Evolutionary conservation across 2,888 invertebrate genomes (phyloP).

Genomic region (Dasypolia templi): DNA sequence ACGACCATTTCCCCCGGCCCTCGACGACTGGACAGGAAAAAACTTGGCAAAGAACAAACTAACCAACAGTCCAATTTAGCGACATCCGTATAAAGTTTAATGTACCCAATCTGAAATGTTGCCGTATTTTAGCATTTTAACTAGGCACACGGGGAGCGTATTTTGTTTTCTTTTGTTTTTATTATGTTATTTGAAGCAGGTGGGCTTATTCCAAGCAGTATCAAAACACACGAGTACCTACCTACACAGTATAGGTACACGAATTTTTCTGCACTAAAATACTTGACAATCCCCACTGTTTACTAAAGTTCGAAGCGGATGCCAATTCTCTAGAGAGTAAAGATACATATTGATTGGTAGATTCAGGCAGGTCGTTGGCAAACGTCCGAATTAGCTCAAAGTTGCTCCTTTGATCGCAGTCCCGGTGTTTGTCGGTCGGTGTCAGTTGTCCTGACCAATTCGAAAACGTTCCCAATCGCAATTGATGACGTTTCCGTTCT

Average conservation of each 20-base stretch:
- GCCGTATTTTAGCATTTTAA: constrained; percentile 83
- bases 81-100: constrained; percentile 89
- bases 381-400: constrained; percentile 82
- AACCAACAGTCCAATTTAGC: constrained; percentile 88
- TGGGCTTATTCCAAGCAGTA: constrained; percentile 34
- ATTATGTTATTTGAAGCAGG: constrained; percentile 46
- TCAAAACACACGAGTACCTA: constrained; percentile 21
- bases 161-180: constrained; percentile 57
- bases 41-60: constrained; percentile 89
- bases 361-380: constrained; percentile 73
- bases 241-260: neutral
- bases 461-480: constrained; percentile 62
- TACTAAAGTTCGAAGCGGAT: constrained; percentile 37
- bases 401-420: constrained; percentile 79
- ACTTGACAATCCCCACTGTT: constrained; percentile 21
- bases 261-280: constrained; percentile 21
- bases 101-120: constrained; percentile 88
- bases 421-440: constrained; percentile 65
- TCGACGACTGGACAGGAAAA: constrained; percentile 86
- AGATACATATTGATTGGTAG: constrained; percentile 82
- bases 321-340: constrained; percentile 63
- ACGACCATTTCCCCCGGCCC: constrained; percentile 84
- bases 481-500: constrained; percentile 55
- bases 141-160: constrained; percentile 72
- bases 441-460: constrained; percentile 63